Conservation (phyloP, 2,113 vertebrate species). For the Damaliscus lunatus region DNA sequence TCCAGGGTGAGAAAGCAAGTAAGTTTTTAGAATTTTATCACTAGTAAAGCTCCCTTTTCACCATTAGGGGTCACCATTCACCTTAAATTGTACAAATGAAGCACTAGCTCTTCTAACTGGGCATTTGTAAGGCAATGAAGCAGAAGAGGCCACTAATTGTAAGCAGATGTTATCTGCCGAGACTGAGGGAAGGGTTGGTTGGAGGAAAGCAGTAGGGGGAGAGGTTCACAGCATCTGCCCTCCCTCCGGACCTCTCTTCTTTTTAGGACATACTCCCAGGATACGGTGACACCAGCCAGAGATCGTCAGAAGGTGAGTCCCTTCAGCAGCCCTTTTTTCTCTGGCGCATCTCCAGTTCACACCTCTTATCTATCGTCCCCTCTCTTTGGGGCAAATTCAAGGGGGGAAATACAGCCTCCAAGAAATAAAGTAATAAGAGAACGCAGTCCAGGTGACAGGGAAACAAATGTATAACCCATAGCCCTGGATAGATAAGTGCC, state of each 20-base stretch:
- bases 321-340: neutral
- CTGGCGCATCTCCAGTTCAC: neutral
- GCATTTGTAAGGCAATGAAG: neutral
- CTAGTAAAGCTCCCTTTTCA: neutral
- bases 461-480: neutral
- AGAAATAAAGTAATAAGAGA: neutral
- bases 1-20: neutral
- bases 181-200: neutral
- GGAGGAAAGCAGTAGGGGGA: neutral
- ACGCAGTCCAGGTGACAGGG: neutral
- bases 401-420: neutral
- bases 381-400: neutral
- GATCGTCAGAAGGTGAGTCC: conserved; percentile 73
- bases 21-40: neutral
- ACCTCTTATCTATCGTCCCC: neutral
- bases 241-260: neutral
- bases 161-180: neutral
- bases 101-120: neutral
- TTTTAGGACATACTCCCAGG: conserved; percentile 69
- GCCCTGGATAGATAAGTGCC: neutral
- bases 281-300: conserved; percentile 49
- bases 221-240: neutral
- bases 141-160: neutral
- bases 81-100: neutral
- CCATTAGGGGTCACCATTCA: neutral